A percentile compares a stretch with the other conserved stretches of the same genome.
Evolutionary conservation across 2,797 vertebrate genomes (phyloP).

Genomic region (Pantherophis vulpinus): DNA sequence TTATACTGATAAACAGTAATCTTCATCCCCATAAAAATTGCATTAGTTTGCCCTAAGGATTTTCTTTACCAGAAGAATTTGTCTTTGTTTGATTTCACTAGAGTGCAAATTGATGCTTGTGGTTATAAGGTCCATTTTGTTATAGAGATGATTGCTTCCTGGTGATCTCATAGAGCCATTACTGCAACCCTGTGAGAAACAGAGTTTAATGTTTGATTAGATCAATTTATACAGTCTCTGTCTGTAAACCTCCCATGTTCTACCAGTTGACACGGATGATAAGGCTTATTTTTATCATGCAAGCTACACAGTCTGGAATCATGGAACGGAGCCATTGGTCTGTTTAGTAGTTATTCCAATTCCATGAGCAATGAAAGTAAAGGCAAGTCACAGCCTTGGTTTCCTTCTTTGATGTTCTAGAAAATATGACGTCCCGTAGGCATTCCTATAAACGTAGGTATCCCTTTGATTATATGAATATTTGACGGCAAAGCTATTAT

Average conservation of each 20-base stretch:
- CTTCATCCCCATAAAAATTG: neutral
- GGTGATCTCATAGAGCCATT: neutral
- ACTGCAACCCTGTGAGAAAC: neutral
- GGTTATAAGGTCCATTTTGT: conserved; percentile 8
- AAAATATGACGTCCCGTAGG: neutral
- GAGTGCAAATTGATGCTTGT: conserved; percentile 6
- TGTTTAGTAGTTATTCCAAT: neutral
- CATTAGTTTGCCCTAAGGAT: neutral
- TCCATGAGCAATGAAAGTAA: neutral
- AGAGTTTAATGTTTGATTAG: conserved; percentile 1
- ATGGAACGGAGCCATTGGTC: neutral
- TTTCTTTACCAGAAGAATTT: conserved; percentile 15
- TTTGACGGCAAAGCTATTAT: neutral
- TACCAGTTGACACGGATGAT: neutral
- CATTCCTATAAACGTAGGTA: neutral
- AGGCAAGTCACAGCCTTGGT: neutral
- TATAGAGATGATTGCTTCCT: conserved; percentile 11
- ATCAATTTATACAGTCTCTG: neutral
- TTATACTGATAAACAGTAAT: neutral
- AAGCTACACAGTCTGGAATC: neutral
- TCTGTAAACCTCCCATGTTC: neutral
- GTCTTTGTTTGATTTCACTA: conserved; percentile 9
- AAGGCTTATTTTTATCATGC: neutral
- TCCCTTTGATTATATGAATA: neutral
- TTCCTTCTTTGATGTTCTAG: neutral